Evolutionary conservation across 1,140 invertebrate genomes (phyloP).

Genomic region (Rhagoletis pomonella): DNA sequence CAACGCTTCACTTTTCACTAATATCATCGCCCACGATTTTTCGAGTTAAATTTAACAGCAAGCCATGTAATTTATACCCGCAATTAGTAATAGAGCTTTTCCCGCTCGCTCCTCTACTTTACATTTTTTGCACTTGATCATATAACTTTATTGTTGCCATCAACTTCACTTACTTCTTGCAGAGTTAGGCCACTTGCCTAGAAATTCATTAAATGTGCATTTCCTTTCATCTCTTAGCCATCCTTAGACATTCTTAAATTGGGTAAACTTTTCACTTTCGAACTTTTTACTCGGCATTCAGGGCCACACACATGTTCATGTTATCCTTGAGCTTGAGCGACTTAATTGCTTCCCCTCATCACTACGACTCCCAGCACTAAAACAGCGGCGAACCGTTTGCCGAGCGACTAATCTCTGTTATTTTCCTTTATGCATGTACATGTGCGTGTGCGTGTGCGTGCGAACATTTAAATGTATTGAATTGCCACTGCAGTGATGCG

Average conservation of each 20-base stretch:
- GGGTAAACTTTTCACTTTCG: background rate
- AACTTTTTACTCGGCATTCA: background rate
- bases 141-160: background rate
- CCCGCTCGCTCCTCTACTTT: too few relatives aligned
- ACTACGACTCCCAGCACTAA: background rate
- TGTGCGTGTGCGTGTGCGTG: background rate
- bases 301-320: background rate
- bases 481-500: slow-evolving; percentile 44
- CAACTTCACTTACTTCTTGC: background rate
- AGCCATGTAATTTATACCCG: too few relatives aligned
- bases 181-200: background rate
- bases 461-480: background rate
- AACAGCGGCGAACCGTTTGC: background rate
- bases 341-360: slow-evolving; percentile 17
- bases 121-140: too few relatives aligned
- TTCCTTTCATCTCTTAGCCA: too few relatives aligned
- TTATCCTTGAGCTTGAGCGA: slow-evolving; percentile 48
- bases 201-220: too few relatives aligned
- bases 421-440: background rate
- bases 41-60: background rate
- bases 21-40: background rate
- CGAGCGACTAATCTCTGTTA: background rate
- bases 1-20: background rate
- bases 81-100: too few relatives aligned
- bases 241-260: too few relatives aligned